Conservation (phyloP, 2,797 vertebrate species). For the Paratrypauchen microcephalus region DNA sequence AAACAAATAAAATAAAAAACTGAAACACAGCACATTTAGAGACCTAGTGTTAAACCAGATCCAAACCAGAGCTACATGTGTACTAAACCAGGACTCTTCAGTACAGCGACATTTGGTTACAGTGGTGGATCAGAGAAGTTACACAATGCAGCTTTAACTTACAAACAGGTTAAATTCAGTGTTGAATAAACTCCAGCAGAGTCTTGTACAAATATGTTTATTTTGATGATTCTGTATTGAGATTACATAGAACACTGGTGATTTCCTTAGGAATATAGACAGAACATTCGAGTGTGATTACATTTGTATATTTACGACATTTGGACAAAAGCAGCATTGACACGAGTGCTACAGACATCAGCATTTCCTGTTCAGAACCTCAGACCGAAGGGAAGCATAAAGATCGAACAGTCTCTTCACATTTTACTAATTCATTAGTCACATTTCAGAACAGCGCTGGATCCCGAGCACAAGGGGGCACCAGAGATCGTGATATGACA, state of each 20-base stretch:
- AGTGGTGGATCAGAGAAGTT: too few species aligned
- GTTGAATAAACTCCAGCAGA: neutral
- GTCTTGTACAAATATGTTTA: neutral
- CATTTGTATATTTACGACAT: constrained; percentile 34
- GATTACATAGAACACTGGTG: neutral
- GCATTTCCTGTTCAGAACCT: constrained; percentile 6
- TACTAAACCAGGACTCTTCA: too few species aligned
- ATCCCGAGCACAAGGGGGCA: neutral
- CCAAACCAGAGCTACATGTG: too few species aligned
- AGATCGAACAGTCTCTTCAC: constrained; percentile 1
- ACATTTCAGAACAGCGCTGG: neutral
- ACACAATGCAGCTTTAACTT: too few species aligned
- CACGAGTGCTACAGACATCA: constrained; percentile 47
- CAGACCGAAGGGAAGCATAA: constrained; percentile 3
- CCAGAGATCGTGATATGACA: neutral
- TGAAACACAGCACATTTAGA: too few species aligned
- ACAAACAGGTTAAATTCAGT: neutral
- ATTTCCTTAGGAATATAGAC: neutral
- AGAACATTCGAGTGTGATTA: constrained; percentile 21
- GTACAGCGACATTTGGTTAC: too few species aligned
- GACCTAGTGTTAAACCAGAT: too few species aligned
- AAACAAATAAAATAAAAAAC: too few species aligned
- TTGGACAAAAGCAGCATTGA: constrained; percentile 54
- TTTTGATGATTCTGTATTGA: neutral
- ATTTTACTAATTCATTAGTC: neutral